Percentiles rank a stretch among this genome's conserved stretches.
Conservation (phyloP, 2,888 invertebrate species). For the Ariolimax columbianus region DNA sequence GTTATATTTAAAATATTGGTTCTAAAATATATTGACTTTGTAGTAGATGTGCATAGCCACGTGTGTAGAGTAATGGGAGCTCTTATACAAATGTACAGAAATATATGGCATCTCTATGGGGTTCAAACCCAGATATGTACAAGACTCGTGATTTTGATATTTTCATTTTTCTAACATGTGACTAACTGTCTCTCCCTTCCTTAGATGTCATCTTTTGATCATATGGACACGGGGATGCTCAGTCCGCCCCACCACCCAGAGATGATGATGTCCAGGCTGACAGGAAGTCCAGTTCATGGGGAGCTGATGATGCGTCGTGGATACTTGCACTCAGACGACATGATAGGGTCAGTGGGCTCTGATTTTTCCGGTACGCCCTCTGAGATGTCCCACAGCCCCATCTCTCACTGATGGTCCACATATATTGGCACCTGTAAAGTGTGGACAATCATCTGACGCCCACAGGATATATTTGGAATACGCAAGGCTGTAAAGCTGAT, state of each 20-base stretch:
- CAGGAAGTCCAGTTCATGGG: slow-evolving; percentile 34
- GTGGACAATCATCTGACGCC: too few relatives aligned
- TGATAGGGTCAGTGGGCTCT: slow-evolving; percentile 68
- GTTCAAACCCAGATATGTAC: too few relatives aligned
- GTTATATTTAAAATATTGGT: too few relatives aligned
- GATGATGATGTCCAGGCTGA: slow-evolving; percentile 41
- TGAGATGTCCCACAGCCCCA: slow-evolving; percentile 71
- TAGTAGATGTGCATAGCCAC: too few relatives aligned
- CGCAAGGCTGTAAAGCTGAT: too few relatives aligned
- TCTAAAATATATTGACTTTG: too few relatives aligned
- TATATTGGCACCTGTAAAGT: neutral
- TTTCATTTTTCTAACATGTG: neutral
- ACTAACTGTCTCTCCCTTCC: slow-evolving; percentile 43
- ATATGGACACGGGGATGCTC: slow-evolving; percentile 65
- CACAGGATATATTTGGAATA: too few relatives aligned
- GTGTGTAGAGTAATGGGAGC: too few relatives aligned
- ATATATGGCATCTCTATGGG: too few relatives aligned
- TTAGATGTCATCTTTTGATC: slow-evolving; percentile 74
- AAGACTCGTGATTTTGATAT: neutral
- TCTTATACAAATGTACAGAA: too few relatives aligned
- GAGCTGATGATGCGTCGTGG: slow-evolving; percentile 53
- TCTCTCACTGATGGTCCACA: slow-evolving; percentile 66
- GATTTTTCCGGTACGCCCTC: slow-evolving; percentile 71
- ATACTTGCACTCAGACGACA: slow-evolving; percentile 56
- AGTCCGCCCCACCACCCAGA: slow-evolving; percentile 60